Conservation (phyloP, 1,140 invertebrate genomes). For the Drosophila grimshawi region DNA sequence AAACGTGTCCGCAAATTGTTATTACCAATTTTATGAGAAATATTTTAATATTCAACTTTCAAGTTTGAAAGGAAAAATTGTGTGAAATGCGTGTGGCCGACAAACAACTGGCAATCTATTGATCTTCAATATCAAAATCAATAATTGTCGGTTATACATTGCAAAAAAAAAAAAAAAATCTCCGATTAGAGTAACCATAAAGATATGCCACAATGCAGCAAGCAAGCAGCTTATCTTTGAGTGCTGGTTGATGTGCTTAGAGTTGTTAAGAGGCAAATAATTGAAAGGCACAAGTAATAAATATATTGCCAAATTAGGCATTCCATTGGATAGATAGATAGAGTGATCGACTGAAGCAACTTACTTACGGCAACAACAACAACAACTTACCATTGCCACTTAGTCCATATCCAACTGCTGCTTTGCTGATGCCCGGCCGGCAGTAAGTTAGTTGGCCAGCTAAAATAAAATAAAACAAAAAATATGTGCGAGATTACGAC, state of each 20-base stretch:
- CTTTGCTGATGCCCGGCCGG: background rate
- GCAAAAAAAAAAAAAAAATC: too few relatives aligned
- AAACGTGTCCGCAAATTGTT: too few relatives aligned
- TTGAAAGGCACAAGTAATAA: background rate
- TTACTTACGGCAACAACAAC: background rate
- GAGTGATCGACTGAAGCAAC: too few relatives aligned
- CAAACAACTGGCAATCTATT: too few relatives aligned
- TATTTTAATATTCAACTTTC: too few relatives aligned
- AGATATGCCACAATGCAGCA: too few relatives aligned
- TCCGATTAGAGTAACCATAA: too few relatives aligned
- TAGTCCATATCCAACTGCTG: background rate
- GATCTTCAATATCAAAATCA: background rate
- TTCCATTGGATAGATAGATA: background rate
- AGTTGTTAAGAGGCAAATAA: background rate
- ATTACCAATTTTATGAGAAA: too few relatives aligned
- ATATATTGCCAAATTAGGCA: background rate
- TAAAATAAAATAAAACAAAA: background rate
- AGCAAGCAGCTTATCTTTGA: too few relatives aligned
- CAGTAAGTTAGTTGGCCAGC: slow-evolving; percentile 17
- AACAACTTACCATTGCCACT: slow-evolving; percentile 5
- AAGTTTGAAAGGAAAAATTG: too few relatives aligned
- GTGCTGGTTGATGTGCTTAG: too few relatives aligned
- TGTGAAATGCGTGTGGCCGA: too few relatives aligned
- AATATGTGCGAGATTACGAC: background rate
- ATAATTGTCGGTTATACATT: background rate